Conservation (phyloP, 2,888 invertebrate genomes). For the Crematogaster levior region DNA sequence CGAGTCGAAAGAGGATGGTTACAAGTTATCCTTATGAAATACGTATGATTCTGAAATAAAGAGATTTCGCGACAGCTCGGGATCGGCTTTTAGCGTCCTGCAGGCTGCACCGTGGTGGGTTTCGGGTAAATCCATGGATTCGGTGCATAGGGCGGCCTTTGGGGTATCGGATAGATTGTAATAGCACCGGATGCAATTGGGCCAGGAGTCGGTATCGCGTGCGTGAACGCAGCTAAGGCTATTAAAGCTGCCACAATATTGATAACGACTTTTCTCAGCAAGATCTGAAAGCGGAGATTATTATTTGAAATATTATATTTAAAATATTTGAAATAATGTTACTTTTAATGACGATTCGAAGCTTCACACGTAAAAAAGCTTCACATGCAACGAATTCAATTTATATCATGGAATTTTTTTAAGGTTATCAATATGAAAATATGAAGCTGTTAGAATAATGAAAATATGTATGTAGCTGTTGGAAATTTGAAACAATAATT, state of each 20-base stretch:
- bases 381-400: background rate
- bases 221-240: constrained; percentile 27
- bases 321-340: no score
- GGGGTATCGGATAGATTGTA: constrained; percentile 75
- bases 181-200: constrained; percentile 72
- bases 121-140: constrained; percentile 71
- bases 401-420: background rate
- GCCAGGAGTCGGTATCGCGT: constrained; percentile 43
- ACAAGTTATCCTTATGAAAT: background rate
- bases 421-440: background rate
- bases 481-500: background rate
- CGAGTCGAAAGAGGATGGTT: background rate
- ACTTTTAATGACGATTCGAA: background rate
- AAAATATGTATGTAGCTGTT: background rate
- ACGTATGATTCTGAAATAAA: background rate
- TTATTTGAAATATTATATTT: background rate
- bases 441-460: background rate
- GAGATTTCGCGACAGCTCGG: background rate
- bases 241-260: constrained; percentile 20
- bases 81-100: background rate
- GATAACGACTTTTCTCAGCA: constrained; percentile 32
- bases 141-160: constrained; percentile 71
- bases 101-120: constrained; percentile 59
- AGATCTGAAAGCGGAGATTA: constrained; percentile 49
- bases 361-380: background rate